Evolutionary conservation across 2,888 invertebrate species (phyloP), one percentile per base, ranked within the genome.

Genomic region (Chymomyza amoena): DNA sequence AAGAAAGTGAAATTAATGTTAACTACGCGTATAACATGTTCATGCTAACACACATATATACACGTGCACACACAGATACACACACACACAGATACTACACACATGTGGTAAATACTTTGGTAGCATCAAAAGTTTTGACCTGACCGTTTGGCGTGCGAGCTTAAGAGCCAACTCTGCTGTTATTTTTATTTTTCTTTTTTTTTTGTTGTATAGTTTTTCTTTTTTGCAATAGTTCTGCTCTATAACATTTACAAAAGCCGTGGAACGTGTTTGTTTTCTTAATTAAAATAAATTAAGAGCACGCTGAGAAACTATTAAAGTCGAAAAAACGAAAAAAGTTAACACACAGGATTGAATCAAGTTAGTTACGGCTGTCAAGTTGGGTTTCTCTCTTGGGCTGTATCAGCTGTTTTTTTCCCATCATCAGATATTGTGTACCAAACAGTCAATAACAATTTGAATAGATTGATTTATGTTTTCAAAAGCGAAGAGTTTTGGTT

Each of bases 1-100:
- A 82, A 79, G 85, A 87, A 88, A 88, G 88, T 87, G 87, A 88
- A 87, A 88, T 87, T 87, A 81, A 86, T 80, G 79, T 80, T 79
- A 77, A 80, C 78, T 79, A 81, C 76, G 76, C 80, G 75, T 77
- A 76, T 74, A 75, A 76, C 74, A 79, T 72, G 65, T 18, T 25
- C 52, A 7, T 4, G 3, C 7, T 32, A 32, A 7, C 32, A 32
- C 32, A 32, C 9, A 32, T 32, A 32, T 2, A 9, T 7, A 32
- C 9, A 32, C 32, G 32, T 9, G 2, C 32, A 9, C 32, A 32
- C 32, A 32, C 28, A 28, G 28, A 28, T 3, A 28, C 6, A 28
- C 28, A 4, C 28, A 28, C 28, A 28, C 28, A 28, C 32, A 32
- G 32, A 32, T 32, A 32, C 32, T 32, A 32, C 32, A 7, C 39